Evolutionary conservation across 2,113 vertebrate species (phyloP), one percentile per base, ranked within the genome.

Genomic region (Larimichthys polyactis): DNA sequence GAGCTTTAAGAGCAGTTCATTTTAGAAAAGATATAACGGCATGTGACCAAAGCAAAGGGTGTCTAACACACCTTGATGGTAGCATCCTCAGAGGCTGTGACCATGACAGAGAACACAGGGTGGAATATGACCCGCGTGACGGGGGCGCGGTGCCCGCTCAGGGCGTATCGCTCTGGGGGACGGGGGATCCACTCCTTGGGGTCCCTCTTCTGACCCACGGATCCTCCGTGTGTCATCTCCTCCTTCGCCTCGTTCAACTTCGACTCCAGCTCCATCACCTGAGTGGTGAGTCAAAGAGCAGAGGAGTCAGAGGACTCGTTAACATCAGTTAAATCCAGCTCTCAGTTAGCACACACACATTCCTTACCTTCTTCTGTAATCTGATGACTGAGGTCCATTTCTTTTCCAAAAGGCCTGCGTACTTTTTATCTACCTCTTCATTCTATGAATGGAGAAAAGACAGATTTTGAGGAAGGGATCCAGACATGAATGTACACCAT

Each of bases 341-440:
- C 36, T 40, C 11, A 67, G 7, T 15, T 0, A 40, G n/a, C 10
- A 72, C 6, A 75, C 0, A 59, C 40, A 73, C 9, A 43, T 15
- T 43, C 29, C 82, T 94, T 87, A 98, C 98, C 97, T 99, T 99
- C 94, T 99, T 99, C 91, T 99, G 98, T 97, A 99, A 97, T 97
- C 98, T 97, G 95, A 99, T 99, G 94, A 99, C 98, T 17, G 98
- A 99, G 83, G 98, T 99, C 98, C 98, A 99, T 95, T 99, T 99
- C 86, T 99, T 99, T 96, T 99, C 98, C 97, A 99, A 95, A 94
- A 99, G 97, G 19, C 98, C 98, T 54, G 98, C 98, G 89, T 99
- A 99, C 93, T 99, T 99, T 93, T 99, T 99, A 95, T 99, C 98
- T 96, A 97, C 95, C 87, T 99, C 98, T 96, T 99, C 98, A 96